Percentiles rank a stretch among this genome's conserved stretches.
These are phyloP conservation scores for Rosalia funebris DNA, from an alignment of 2,888 invertebrate genomes.

Conservation along the genomic window DNA sequence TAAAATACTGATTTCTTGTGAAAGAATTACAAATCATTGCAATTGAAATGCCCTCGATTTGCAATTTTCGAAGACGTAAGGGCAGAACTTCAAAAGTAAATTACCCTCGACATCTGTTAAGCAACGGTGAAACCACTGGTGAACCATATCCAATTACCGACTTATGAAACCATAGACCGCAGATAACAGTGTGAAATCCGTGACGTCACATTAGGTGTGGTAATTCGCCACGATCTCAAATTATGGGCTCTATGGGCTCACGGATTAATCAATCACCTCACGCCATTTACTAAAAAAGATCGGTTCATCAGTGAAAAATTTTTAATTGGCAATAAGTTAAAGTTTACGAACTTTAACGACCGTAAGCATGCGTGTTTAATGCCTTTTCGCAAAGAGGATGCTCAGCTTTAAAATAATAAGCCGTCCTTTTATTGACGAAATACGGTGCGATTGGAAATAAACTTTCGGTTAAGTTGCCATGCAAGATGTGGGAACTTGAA, in stretches of 20 bases:
- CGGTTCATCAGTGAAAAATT: constrained; percentile 25
- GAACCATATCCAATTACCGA: constrained; percentile 13
- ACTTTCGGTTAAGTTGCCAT: too few species aligned
- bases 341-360: constrained; percentile 11
- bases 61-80: too few species aligned
- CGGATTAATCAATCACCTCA: constrained; percentile 28
- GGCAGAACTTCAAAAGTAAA: too few species aligned
- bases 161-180: constrained; percentile 7
- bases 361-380: not conserved
- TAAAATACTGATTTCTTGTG: too few species aligned
- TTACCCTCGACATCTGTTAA: not conserved
- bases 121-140: constrained; percentile 1
- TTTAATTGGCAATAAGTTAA: constrained; percentile 13
- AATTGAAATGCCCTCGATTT: too few species aligned
- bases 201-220: constrained; percentile 16
- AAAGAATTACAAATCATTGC: too few species aligned
- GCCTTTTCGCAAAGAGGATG: not conserved
- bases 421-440: too few species aligned
- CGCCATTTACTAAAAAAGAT: constrained; percentile 26
- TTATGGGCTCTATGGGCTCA: constrained; percentile 3
- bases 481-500: too few species aligned
- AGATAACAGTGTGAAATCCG: constrained; percentile 5
- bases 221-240: constrained; percentile 24
- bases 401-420: not conserved
- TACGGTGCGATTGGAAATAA: too few species aligned